Evolutionary conservation across 2,888 invertebrate genomes (phyloP).

Genomic region (Pyrrhosoma nymphula): DNA sequence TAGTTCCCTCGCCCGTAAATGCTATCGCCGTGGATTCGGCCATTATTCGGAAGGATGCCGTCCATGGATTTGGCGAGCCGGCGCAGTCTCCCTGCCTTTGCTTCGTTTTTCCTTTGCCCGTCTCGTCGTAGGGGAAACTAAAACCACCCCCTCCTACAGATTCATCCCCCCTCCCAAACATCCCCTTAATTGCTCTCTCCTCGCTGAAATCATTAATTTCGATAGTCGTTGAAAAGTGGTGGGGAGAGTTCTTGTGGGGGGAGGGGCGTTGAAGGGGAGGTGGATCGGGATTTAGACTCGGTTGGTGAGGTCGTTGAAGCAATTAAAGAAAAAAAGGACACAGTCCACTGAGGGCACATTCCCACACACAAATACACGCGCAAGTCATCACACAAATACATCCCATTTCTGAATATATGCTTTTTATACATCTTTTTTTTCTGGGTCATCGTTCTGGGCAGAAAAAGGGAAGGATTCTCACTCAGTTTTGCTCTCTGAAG

Average conservation of each 20-base stretch:
- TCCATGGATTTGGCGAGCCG: not conserved
- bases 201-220: constrained; percentile 58
- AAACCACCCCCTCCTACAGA: not conserved
- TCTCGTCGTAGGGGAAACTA: not conserved
- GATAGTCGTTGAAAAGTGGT: constrained; percentile 38
- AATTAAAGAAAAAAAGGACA: not conserved
- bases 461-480: not conserved
- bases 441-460: not conserved
- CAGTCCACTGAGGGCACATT: not conserved
- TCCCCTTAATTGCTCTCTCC: constrained; percentile 42
- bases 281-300: not conserved
- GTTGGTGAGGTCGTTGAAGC: not conserved
- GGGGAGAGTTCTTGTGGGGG: not conserved
- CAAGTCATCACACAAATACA: not conserved
- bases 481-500: not conserved
- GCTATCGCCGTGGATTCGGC: constrained; percentile 27
- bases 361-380: not conserved
- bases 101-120: not conserved
- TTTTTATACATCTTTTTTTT: not conserved
- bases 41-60: constrained; percentile 33
- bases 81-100: not conserved
- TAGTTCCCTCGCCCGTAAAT: constrained; percentile 26
- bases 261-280: not conserved
- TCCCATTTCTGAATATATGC: not conserved
- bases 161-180: not conserved